These are phyloP conservation scores for Troides helena DNA, from an alignment of 2,888 invertebrate species.

Conservation along the genomic window DNA sequence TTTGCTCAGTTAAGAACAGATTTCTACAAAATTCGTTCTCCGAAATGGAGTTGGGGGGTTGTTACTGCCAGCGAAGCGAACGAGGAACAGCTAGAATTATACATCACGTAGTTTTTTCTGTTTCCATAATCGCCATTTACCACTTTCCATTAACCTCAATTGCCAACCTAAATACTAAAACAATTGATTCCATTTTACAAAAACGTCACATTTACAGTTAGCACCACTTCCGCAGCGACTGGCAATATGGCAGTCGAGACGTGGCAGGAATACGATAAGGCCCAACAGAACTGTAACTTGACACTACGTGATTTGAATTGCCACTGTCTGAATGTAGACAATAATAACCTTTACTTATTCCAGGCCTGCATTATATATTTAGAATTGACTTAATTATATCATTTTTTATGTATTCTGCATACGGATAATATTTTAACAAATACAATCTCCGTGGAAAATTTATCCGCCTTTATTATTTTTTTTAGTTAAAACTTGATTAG, in stretches of 20 bases:
- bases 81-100: too few species aligned
- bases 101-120: not conserved
- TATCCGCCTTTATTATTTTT: too few species aligned
- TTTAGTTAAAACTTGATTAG: too few species aligned
- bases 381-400: not conserved
- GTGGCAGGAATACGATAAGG: slow-evolving; percentile 47
- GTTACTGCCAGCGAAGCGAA: too few species aligned
- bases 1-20: too few species aligned
- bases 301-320: slow-evolving; percentile 37
- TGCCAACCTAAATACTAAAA: slow-evolving; percentile 50
- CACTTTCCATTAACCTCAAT: slow-evolving; percentile 50
- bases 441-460: not conserved
- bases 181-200: slow-evolving; percentile 54
- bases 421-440: not conserved
- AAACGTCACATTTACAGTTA: slow-evolving; percentile 59
- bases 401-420: not conserved
- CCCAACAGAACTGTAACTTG: slow-evolving; percentile 36
- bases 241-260: slow-evolving; percentile 49
- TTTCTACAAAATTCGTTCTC: too few species aligned
- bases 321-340: slow-evolving; percentile 5
- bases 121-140: not conserved
- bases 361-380: not conserved
- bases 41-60: too few species aligned
- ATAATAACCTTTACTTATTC: slow-evolving; percentile 10
- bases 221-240: slow-evolving; percentile 51